Conservation (phyloP, 1,140 invertebrate species). For the roundworm (Caenorhabditis elegans) region WBcel235 BX284604.4:9251501-9252000, state of each 20-base stretch:
- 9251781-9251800: not conserved
- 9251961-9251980: conserved; percentile 61
- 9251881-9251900: conserved; percentile 56
- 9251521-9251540: not conserved
- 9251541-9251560: not conserved
- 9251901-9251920: conserved; percentile 59
- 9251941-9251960: conserved; percentile 57
- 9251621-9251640: conserved; percentile 12
- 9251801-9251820: not conserved
- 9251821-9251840: not conserved
- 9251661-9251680: not conserved
- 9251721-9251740: too few relatives aligned
- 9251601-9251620: conserved; percentile 36
- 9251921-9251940: conserved; percentile 55
- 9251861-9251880: conserved; percentile 21
- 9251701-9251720: too few relatives aligned
- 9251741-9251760: too few relatives aligned
- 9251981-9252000: conserved; percentile 54
- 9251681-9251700: too few relatives aligned
- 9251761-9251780: too few relatives aligned
- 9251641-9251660: not conserved
- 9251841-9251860: conserved; percentile 28
- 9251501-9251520: not conserved
- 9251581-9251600: conserved; percentile 38
- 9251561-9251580: conserved; percentile 26